Evolutionary conservation across 2,113 vertebrate genomes (phyloP), one percentile per base, ranked within the genome.

Genomic region (Macroglossus sobrinus): DNA sequence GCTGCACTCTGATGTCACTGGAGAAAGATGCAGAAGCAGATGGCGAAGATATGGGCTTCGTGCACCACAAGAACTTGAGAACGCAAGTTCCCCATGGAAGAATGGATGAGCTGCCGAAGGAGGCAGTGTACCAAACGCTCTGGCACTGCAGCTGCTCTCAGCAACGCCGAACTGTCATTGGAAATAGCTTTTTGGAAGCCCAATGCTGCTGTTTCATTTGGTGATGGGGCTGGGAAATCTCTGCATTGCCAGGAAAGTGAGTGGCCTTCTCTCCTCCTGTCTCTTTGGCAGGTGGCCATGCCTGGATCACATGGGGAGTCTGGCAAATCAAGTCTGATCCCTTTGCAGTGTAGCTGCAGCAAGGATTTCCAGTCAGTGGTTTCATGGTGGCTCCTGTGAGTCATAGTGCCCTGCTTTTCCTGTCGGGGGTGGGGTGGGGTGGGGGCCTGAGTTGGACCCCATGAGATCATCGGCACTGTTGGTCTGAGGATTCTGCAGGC

Each of bases 321-420:
- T 94, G 96, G 96, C 96, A 97, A 76, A 95, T 55, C 45, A 30
- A 76, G 63, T n/a, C 74, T 61, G 4, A 68, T 87, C 86, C 84
- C 80, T 97, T 90, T 87, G 86, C 95, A 84, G 93, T 43, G 30
- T 28, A 15, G 79, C 86, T 95, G 92, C 97, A 91, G 91, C 91
- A 90, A 68, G 63, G 82, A 82, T 96, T 96, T 97, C 93, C 81
- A 97, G 89, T 96, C 75, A 96, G 84, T 61, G 86, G 75, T 86
- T 84, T 91, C 1, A 2, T 61, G 89, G 64, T 82, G 85, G 55
- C 30, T 94, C 63, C 88, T 68, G 3, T 94, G 96, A 95, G 74
- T 93, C 96, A 93, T 33, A 15, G 35, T 1, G 30, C 45, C 72
- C 88, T 43, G 81, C 57, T 59, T 57, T 61, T 93, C 75, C 82